Evolutionary conservation across 2,797 vertebrate genomes (phyloP).

Genomic region (Anguilla anguilla): DNA sequence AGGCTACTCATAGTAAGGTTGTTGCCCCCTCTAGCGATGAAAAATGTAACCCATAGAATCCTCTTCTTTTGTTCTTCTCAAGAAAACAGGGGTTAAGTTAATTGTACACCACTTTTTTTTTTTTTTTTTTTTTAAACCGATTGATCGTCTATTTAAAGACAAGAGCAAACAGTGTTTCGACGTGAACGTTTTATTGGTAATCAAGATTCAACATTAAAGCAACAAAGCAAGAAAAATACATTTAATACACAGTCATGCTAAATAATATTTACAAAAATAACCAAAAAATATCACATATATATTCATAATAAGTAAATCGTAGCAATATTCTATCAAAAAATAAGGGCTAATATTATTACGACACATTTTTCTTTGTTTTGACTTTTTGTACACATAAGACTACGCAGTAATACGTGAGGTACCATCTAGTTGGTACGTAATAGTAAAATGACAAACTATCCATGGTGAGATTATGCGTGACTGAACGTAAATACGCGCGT

Average conservation of each 20-base stretch:
- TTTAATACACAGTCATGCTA: neutral
- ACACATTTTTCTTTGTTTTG: neutral
- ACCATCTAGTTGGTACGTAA: neutral
- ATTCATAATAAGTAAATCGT: neutral
- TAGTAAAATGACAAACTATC: neutral
- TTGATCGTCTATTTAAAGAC: neutral
- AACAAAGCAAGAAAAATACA: neutral
- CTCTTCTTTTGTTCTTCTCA: slow-evolving; percentile 64
- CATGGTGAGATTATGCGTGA: neutral
- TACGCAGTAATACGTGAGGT: neutral
- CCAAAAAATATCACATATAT: neutral
- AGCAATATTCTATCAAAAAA: neutral
- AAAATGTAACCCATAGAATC: slow-evolving; percentile 36
- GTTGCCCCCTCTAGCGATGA: slow-evolving; percentile 78
- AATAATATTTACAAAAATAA: slow-evolving; percentile 1
- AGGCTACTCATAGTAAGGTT: slow-evolving; percentile 47
- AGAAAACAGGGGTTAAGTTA: slow-evolving; percentile 37
- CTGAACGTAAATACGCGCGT: neutral
- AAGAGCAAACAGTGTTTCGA: neutral
- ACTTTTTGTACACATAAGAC: neutral
- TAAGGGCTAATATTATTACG: neutral
- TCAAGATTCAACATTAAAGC: neutral
- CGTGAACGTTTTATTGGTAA: neutral
- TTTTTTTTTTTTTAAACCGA: neutral
- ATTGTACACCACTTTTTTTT: neutral